A percentile compares a stretch with the other conserved stretches of the same genome.
These are phyloP conservation scores for Mnemiopsis leidyi DNA, from an alignment of 37 sponge, comb jelly and placozoan species.

Conservation along the genomic window DNA sequence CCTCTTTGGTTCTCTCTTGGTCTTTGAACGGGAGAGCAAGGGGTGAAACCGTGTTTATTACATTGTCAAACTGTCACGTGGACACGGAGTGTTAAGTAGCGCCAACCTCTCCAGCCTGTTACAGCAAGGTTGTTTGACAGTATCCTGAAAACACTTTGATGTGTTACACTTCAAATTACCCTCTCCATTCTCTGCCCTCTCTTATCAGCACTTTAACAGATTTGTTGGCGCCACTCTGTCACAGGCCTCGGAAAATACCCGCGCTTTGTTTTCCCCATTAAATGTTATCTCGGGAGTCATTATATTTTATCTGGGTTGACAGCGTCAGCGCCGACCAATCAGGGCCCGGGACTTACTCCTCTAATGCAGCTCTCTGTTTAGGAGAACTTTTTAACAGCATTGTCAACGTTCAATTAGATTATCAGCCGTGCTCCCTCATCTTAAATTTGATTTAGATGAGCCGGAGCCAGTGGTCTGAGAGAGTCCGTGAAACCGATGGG, in stretches of 20 bases:
- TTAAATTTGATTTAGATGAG: not conserved
- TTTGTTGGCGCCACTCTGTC: not conserved
- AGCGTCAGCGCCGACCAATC: conserved; percentile 11
- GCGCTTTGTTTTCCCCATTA: conserved; percentile 43
- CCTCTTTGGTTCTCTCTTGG: too few relatives aligned
- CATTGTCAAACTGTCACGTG: not conserved
- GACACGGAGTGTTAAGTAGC: not conserved
- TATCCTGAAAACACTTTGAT: not conserved
- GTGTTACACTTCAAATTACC: conserved; percentile 8
- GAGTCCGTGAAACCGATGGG: not conserved
- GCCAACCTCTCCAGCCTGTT: not conserved
- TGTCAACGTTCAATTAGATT: conserved; percentile 4
- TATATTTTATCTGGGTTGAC: conserved; percentile 4
- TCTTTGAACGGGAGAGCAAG: not conserved
- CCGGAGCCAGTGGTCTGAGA: not conserved
- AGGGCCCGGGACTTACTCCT: not conserved
- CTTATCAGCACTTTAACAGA: not conserved
- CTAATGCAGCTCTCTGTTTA: not conserved
- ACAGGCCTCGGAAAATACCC: not conserved
- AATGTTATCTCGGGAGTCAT: conserved; percentile 42
- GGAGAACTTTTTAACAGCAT: conserved; percentile 8
- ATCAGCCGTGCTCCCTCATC: conserved; percentile 25
- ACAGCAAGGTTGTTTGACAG: not conserved
- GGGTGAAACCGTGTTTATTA: not conserved
- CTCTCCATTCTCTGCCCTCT: conserved; percentile 8